Base-by-base conservation (phyloP, 2,797 vertebrate species). In the Phoeniculus purpureus region DNA sequence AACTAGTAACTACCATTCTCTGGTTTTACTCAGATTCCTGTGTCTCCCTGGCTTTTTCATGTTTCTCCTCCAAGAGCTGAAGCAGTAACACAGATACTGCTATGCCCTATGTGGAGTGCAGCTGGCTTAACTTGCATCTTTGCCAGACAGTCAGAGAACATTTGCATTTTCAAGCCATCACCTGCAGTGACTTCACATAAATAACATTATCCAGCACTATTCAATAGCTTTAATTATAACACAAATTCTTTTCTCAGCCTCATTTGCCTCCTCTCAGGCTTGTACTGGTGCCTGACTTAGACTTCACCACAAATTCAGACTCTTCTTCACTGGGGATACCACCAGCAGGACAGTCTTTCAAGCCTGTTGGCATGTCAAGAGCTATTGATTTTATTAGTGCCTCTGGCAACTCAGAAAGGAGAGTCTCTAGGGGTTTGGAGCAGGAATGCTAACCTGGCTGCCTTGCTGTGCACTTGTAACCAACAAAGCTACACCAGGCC, bases 261-360 rank as follows among this genome's bases (percentile, higher is more conserved):
- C 48, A 68, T 93, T 92, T 7, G 3, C 68, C 87, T 94, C 80
- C 67, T 70, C 40, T 66, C 60, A 91, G 77, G 91, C 67, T 87
- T 26, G 6, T 51, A 60, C 59, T 60, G 68, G 40, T 52, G 64
- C 25, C 87, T 81, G 90, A 92, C 66, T 96, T 23, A 43, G 27
- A 54, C 26, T 77, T 79, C 50, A 76, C n/a, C 61, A 65, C 48
- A 72, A 85, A 88, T 85, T 89, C 66, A 60, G 70, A 54, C 70
- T 93, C 68, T 71, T 80, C 34, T 87, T 76, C 51, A 70, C 54
- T 40, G 48, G n/a, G 76, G 70, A 56, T 60, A 56, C 64, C 43
- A 90, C 58, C 87, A 89, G 87, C 73, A 88, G 82, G 80, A 92
- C 43, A 64, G 56, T 17, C 47, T 88, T 81, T 91, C 70, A 85